Percentiles rank a stretch among this genome's conserved stretches.
phyloP scores from a whole-genome alignment of 2,888 invertebrate genomes.

The Acanthoscelides obtectus region DNA sequence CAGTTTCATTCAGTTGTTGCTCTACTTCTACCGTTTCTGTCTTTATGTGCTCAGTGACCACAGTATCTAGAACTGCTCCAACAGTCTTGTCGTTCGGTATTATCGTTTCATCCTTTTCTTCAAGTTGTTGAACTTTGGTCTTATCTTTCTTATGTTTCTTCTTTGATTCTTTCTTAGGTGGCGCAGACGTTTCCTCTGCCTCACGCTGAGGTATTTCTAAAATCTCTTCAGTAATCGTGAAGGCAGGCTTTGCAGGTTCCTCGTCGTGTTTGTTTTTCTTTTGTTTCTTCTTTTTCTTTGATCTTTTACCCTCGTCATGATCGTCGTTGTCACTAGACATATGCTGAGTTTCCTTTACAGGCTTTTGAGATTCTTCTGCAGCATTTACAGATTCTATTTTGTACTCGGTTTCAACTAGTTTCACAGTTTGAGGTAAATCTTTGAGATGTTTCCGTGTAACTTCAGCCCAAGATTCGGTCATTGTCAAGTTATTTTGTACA shows the following conservation, averaged over 20 bases:
- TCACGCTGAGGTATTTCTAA: slow-evolving; percentile 14
- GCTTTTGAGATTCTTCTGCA: neutral
- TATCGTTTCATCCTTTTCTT: neutral
- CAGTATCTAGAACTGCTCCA: neutral
- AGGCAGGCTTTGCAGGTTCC: slow-evolving; percentile 17
- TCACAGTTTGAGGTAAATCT: neutral
- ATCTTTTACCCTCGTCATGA: slow-evolving; percentile 4
- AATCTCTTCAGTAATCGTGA: slow-evolving; percentile 22
- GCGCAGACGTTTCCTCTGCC: neutral
- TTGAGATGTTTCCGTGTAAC: slow-evolving; percentile 16
- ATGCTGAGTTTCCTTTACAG: too few species aligned
- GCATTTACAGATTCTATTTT: neutral
- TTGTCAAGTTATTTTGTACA: neutral
- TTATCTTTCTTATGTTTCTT: slow-evolving; percentile 1
- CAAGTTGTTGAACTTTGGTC: neutral
- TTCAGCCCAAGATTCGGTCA: slow-evolving; percentile 15
- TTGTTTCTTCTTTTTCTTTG: slow-evolving; percentile 12
- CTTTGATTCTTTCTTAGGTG: neutral
- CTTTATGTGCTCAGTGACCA: slow-evolving; percentile 1
- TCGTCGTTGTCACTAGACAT: neutral
- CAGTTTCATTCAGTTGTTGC: neutral
- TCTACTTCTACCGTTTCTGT: slow-evolving; percentile 4
- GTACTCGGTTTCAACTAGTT: neutral
- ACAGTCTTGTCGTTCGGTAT: neutral
- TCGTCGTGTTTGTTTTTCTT: slow-evolving; percentile 18